These are phyloP conservation scores for Malurus alboscapulatus DNA, from an alignment of 2,113 vertebrate species.

Conservation along the genomic window DNA sequence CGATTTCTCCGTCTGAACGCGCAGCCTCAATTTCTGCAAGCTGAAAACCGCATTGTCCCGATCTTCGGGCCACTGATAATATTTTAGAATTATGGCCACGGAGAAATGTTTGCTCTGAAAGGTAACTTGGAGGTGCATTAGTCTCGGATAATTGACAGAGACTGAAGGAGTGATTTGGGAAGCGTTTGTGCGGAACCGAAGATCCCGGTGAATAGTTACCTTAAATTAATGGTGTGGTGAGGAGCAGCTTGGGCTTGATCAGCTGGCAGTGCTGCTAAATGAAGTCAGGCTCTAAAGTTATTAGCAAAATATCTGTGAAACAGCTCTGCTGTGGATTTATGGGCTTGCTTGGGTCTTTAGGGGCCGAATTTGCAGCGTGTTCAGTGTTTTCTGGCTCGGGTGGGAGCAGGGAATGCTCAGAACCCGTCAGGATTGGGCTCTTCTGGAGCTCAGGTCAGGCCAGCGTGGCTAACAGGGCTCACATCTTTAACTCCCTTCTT, in stretches of 20 bases:
- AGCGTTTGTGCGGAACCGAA: not conserved
- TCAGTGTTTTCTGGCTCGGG: not conserved
- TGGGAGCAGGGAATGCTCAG: not conserved
- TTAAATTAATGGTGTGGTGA: conserved; percentile 34
- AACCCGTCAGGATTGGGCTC: not conserved
- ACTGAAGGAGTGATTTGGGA: not conserved
- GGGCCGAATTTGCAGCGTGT: not conserved
- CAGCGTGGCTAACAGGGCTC: not conserved
- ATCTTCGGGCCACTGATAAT: not conserved
- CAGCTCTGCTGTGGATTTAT: not conserved
- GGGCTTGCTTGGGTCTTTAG: not conserved
- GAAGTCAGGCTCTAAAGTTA: conserved; percentile 47
- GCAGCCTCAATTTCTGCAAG: not conserved
- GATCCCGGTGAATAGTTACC: conserved; percentile 37
- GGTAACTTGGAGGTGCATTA: conserved; percentile 7
- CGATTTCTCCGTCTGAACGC: not conserved
- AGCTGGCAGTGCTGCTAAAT: not conserved
- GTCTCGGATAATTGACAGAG: conserved; percentile 35
- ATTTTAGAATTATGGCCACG: not conserved
- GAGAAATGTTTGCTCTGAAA: conserved; percentile 11
- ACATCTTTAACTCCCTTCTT: conserved; percentile 26
- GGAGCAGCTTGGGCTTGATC: conserved; percentile 39
- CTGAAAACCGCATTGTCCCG: not conserved
- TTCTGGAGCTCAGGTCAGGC: not conserved
- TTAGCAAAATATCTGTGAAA: conserved; percentile 31